These are phyloP conservation scores for Salvator merianae DNA, from an alignment of 2,113 vertebrate species.

Conservation along the genomic window DNA sequence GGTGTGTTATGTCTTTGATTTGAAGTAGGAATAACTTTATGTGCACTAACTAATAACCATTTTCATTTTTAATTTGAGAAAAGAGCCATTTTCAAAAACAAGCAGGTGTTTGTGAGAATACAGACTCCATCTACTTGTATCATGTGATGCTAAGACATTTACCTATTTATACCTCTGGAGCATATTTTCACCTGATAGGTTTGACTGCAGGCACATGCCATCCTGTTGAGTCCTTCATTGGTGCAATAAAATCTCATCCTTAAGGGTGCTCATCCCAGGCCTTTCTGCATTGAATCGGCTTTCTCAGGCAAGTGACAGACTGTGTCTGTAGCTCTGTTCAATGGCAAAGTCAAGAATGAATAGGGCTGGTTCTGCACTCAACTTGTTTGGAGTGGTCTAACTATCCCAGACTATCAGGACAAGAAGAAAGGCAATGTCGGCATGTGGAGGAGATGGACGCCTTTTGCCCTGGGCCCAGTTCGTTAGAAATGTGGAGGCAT, in stretches of 20 bases:
- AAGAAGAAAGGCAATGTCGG: too few relatives aligned
- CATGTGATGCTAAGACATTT: background rate
- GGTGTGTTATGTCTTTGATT: conserved; percentile 3
- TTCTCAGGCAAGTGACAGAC: background rate
- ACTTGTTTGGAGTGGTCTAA: too few relatives aligned
- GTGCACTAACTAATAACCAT: background rate
- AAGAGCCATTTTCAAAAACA: background rate
- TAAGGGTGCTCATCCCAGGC: background rate
- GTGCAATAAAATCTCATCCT: background rate
- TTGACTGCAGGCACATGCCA: background rate
- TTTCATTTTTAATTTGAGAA: conserved; percentile 28
- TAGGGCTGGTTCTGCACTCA: too few relatives aligned
- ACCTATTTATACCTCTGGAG: accelerated
- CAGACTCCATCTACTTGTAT: background rate
- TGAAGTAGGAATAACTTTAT: conserved; percentile 3
- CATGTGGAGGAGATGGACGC: too few relatives aligned
- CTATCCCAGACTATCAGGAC: too few relatives aligned
- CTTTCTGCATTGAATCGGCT: background rate
- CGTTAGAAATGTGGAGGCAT: too few relatives aligned
- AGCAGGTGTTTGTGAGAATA: conserved; percentile 5
- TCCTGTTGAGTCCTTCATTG: background rate
- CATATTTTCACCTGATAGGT: background rate
- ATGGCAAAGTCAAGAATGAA: too few relatives aligned
- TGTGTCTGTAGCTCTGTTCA: background rate
- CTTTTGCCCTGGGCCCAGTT: too few relatives aligned